These are phyloP conservation scores for Muricea muricata DNA, from an alignment of 92 coral and sea anemone genomes.

Conservation along the genomic window DNA sequence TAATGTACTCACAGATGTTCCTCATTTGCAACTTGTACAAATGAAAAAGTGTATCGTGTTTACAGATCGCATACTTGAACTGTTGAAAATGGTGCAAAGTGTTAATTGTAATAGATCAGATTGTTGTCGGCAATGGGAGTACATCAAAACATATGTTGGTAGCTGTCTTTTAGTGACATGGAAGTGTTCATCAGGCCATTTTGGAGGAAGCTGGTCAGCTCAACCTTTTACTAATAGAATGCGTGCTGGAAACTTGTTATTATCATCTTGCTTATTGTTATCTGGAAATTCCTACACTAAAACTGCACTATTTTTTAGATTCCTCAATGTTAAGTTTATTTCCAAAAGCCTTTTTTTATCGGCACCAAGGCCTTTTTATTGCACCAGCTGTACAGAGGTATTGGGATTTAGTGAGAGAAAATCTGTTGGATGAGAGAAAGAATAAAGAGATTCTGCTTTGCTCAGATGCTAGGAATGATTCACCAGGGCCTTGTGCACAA, in stretches of 20 bases:
- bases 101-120: background rate
- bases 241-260: conserved; percentile 36
- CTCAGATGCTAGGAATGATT: conserved; percentile 54
- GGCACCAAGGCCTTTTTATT: conserved; percentile 35
- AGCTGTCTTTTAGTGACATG: conserved; percentile 37
- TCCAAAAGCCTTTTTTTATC: conserved; percentile 24
- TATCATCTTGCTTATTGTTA: conserved; percentile 18
- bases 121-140: background rate
- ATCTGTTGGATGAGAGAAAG: conserved; percentile 9
- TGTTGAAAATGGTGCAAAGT: background rate
- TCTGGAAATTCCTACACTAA: conserved; percentile 52
- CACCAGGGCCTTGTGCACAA: conserved; percentile 4
- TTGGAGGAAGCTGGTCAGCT: conserved; percentile 45
- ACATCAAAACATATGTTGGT: conserved; percentile 19
- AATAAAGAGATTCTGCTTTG: conserved; percentile 36
- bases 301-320: conserved; percentile 28
- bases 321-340: conserved; percentile 20
- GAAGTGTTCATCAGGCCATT: conserved; percentile 26
- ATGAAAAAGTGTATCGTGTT: conserved; percentile 12
- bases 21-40: background rate
- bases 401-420: conserved; percentile 27
- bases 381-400: conserved; percentile 51
- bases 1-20: background rate
- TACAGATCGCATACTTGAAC: background rate
- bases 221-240: conserved; percentile 9